Evolutionary conservation across 2,888 invertebrate species (phyloP).

Genomic region (Drosophila hawaiiensis): DNA sequence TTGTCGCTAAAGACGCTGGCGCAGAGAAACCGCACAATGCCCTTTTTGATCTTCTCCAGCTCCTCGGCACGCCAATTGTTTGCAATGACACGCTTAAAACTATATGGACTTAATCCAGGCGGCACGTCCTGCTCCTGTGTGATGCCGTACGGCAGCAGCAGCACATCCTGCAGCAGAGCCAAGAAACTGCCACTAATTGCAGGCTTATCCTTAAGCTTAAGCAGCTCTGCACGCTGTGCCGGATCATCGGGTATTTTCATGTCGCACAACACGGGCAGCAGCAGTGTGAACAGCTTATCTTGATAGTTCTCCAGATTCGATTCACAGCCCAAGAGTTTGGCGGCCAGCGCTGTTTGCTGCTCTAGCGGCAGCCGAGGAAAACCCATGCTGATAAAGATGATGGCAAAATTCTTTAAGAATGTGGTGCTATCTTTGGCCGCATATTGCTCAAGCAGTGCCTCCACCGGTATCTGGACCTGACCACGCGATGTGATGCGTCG

Average conservation of each 20-base stretch:
- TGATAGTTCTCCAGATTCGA: constrained; percentile 93
- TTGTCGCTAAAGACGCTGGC: constrained; percentile 91
- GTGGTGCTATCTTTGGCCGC: constrained; percentile 89
- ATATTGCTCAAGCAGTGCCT: constrained; percentile 92
- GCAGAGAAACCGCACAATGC: constrained; percentile 92
- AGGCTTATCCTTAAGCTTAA: constrained; percentile 91
- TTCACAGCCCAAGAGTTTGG: constrained; percentile 91
- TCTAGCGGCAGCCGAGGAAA: constrained; percentile 92
- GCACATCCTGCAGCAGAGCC: constrained; percentile 92
- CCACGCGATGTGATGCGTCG: constrained; percentile 94
- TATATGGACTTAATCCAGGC: constrained; percentile 91
- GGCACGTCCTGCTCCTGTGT: constrained; percentile 87
- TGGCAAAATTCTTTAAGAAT: constrained; percentile 94
- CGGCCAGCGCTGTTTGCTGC: constrained; percentile 91
- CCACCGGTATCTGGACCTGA: constrained; percentile 93
- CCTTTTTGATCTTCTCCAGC: constrained; percentile 93
- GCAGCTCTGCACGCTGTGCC: constrained; percentile 87
- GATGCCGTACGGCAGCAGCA: constrained; percentile 90
- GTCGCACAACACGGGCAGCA: constrained; percentile 92
- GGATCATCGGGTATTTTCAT: constrained; percentile 88
- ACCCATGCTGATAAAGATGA: constrained; percentile 97
- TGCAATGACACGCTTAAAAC: constrained; percentile 91
- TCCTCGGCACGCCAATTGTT: constrained; percentile 92
- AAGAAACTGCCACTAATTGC: constrained; percentile 86
- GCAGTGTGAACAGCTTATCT: constrained; percentile 92